Evolutionary conservation across 2,113 vertebrate genomes (phyloP).

Genomic region (zebrafish (Danio rerio)): GRCz12tu NC_133198.1:9514501-9515000

Average conservation of each 20-base stretch:
- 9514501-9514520: too few species aligned
- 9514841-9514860: slow-evolving; percentile 12
- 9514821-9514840: not conserved
- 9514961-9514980: slow-evolving; percentile 7
- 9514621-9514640: too few species aligned
- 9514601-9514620: too few species aligned
- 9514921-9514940: slow-evolving; percentile 4
- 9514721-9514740: not conserved
- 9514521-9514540: too few species aligned
- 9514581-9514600: too few species aligned
- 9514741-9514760: not conserved
- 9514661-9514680: too few species aligned
- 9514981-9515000: slow-evolving; percentile 1
- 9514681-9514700: too few species aligned
- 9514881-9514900: slow-evolving; percentile 46
- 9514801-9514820: slow-evolving; percentile 23
- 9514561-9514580: too few species aligned
- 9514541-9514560: too few species aligned
- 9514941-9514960: slow-evolving; percentile 1
- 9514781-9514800: not conserved
- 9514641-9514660: too few species aligned
- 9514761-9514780: not conserved
- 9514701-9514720: too few species aligned
- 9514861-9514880: slow-evolving; percentile 16
- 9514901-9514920: slow-evolving; percentile 14